Conservation (phyloP, 2,888 invertebrate species). For the Catocala nupta region DNA sequence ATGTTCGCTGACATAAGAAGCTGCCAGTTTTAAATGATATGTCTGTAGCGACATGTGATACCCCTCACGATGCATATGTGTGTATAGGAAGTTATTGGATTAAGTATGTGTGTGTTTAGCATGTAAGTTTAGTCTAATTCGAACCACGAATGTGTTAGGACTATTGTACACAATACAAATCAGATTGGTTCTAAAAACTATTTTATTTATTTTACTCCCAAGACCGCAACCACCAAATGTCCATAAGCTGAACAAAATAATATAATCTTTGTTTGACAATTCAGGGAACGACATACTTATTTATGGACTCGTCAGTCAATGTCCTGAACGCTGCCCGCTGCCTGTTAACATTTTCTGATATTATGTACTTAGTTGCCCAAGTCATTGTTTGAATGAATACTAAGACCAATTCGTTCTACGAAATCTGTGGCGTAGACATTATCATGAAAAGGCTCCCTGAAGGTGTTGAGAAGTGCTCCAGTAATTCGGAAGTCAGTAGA, state of each 20-base stretch:
- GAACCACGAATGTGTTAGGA: too few relatives aligned
- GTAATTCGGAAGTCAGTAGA: conserved; percentile 11
- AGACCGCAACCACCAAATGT: too few relatives aligned
- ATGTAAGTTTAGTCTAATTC: too few relatives aligned
- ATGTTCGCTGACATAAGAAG: conserved; percentile 19
- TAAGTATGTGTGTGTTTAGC: too few relatives aligned
- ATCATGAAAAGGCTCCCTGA: conserved; percentile 14
- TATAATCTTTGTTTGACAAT: conserved; percentile 15
- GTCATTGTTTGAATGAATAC: conserved; percentile 1
- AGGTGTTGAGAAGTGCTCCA: conserved; percentile 12
- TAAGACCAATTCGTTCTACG: background rate
- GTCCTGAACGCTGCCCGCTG: conserved; percentile 10
- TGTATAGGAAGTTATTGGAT: too few relatives aligned
- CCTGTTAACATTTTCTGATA: conserved; percentile 8
- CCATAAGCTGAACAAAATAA: conserved; percentile 22
- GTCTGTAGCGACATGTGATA: too few relatives aligned
- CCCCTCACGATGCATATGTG: too few relatives aligned
- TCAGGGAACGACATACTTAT: conserved; percentile 15
- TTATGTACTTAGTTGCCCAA: conserved; percentile 5
- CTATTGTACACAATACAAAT: too few relatives aligned
- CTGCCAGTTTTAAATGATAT: conserved; percentile 23
- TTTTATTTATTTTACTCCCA: too few relatives aligned
- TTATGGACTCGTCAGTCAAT: conserved; percentile 4
- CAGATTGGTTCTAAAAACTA: too few relatives aligned
- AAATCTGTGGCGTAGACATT: background rate